These are phyloP conservation scores for Diaprepes abbreviatus DNA, from an alignment of 2,888 invertebrate species.

Conservation along the genomic window DNA sequence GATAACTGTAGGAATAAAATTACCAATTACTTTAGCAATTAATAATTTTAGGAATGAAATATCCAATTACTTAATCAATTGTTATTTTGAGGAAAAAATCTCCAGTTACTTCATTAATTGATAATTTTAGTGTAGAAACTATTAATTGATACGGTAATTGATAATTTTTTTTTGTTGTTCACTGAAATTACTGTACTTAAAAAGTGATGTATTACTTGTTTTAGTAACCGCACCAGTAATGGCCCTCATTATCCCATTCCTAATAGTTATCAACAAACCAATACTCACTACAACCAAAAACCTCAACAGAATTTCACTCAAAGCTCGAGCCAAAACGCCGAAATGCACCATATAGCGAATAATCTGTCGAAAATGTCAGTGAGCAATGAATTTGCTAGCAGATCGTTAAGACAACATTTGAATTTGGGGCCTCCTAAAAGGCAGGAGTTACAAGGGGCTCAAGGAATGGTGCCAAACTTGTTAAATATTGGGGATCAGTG, in stretches of 20 bases:
- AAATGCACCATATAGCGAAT: slow-evolving; percentile 51
- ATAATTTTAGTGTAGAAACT: too few relatives aligned
- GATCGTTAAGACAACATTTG: slow-evolving; percentile 63
- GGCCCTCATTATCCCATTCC: slow-evolving; percentile 4
- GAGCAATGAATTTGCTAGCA: slow-evolving; percentile 63
- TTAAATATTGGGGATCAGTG: slow-evolving; percentile 89
- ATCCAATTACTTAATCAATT: too few relatives aligned
- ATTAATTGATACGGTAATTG: too few relatives aligned
- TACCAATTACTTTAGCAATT: too few relatives aligned
- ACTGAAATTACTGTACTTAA: too few relatives aligned
- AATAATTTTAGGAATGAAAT: too few relatives aligned
- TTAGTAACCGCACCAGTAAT: not conserved
- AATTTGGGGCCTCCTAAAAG: slow-evolving; percentile 56
- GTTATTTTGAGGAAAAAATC: too few relatives aligned
- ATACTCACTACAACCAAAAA: slow-evolving; percentile 18
- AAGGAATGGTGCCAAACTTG: slow-evolving; percentile 53
- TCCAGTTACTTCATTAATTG: too few relatives aligned
- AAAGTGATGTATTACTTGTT: too few relatives aligned
- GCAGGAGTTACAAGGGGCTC: slow-evolving; percentile 11
- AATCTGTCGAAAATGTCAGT: slow-evolving; percentile 59
- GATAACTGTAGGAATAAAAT: too few relatives aligned
- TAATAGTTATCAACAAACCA: slow-evolving; percentile 10
- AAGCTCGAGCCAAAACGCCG: slow-evolving; percentile 25
- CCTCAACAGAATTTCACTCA: slow-evolving; percentile 27
- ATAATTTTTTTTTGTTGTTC: too few relatives aligned